Evolutionary conservation across 2,888 invertebrate genomes (phyloP).

Genomic region (Cynaeus angustus): DNA sequence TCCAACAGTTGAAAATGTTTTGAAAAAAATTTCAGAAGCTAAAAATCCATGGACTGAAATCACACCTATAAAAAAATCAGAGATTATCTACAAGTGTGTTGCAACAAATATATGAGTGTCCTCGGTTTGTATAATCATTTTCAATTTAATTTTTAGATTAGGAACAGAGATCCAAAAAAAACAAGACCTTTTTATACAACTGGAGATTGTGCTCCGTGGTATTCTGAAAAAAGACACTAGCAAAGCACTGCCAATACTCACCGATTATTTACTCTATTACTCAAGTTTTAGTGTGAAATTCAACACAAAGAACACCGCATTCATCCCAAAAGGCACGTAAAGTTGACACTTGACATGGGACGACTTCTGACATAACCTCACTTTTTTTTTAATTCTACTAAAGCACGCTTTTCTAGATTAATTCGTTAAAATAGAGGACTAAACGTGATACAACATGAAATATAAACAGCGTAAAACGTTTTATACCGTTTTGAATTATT

Average conservation of each 20-base stretch:
- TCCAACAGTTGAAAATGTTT: slow-evolving; percentile 59
- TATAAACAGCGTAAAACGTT: no score
- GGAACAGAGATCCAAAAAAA: slow-evolving; percentile 73
- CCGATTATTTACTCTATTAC: slow-evolving; percentile 73
- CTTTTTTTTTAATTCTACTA: slow-evolving; percentile 10
- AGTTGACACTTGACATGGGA: slow-evolving; percentile 1
- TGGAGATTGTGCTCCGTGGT: slow-evolving; percentile 66
- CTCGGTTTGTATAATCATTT: background rate
- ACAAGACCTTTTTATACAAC: slow-evolving; percentile 70
- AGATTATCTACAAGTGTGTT: slow-evolving; percentile 62
- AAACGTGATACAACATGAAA: no score
- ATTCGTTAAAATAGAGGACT: no score
- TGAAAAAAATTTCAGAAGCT: slow-evolving; percentile 51
- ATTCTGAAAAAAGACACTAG: slow-evolving; percentile 70
- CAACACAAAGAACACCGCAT: slow-evolving; percentile 68
- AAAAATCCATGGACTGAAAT: slow-evolving; percentile 53
- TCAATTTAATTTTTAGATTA: slow-evolving; percentile 65
- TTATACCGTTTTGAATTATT: no score
- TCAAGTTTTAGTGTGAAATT: slow-evolving; percentile 71
- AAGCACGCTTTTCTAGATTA: no score
- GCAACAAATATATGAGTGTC: slow-evolving; percentile 1
- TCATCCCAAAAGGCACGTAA: slow-evolving; percentile 55
- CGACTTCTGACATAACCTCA: slow-evolving; percentile 39
- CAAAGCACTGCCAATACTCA: slow-evolving; percentile 68
- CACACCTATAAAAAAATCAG: slow-evolving; percentile 57